These are phyloP conservation scores for Pseudolaguvia tuberculata DNA, from an alignment of 2,113 vertebrate species.

Conservation along the genomic window DNA sequence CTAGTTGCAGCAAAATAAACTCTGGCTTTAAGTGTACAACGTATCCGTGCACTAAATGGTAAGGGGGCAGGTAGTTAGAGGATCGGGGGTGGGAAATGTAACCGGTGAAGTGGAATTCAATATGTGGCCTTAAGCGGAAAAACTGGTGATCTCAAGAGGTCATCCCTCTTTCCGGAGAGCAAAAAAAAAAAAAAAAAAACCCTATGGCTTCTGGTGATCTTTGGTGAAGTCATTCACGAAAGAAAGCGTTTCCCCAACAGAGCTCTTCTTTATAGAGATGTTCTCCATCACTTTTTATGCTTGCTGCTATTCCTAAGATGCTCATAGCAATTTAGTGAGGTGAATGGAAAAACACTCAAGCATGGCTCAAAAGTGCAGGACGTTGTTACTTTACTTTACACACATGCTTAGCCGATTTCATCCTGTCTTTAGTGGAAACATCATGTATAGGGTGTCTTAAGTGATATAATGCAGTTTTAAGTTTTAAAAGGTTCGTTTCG, in stretches of 20 bases:
- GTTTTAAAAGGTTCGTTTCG: slow-evolving; percentile 3
- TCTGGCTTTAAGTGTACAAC: neutral
- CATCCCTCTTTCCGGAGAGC: slow-evolving; percentile 70
- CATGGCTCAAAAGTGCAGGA: slow-evolving; percentile 21
- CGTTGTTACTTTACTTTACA: slow-evolving; percentile 30
- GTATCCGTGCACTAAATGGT: slow-evolving; percentile 42
- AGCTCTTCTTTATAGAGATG: slow-evolving; percentile 50
- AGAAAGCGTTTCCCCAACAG: slow-evolving; percentile 81
- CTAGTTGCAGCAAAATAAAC: slow-evolving; percentile 1
- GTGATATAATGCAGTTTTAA: slow-evolving; percentile 16
- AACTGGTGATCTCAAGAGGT: slow-evolving; percentile 72
- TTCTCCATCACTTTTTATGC: slow-evolving; percentile 34
- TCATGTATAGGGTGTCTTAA: slow-evolving; percentile 2
- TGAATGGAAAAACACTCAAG: slow-evolving; percentile 40
- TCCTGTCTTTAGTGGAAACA: slow-evolving; percentile 25
- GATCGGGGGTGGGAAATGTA: slow-evolving; percentile 51
- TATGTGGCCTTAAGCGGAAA: slow-evolving; percentile 71
- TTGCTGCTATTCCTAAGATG: slow-evolving; percentile 39
- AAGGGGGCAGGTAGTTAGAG: slow-evolving; percentile 53
- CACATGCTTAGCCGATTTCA: slow-evolving; percentile 23
- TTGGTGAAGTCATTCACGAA: slow-evolving; percentile 76
- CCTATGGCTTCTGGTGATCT: slow-evolving; percentile 72
- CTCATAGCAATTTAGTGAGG: slow-evolving; percentile 41
- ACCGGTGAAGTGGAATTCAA: slow-evolving; percentile 81
- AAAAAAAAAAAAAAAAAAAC: slow-evolving; percentile 75